Evolutionary conservation across 2,888 invertebrate genomes (phyloP).

Genomic region (Dastarcus helophoroides): DNA sequence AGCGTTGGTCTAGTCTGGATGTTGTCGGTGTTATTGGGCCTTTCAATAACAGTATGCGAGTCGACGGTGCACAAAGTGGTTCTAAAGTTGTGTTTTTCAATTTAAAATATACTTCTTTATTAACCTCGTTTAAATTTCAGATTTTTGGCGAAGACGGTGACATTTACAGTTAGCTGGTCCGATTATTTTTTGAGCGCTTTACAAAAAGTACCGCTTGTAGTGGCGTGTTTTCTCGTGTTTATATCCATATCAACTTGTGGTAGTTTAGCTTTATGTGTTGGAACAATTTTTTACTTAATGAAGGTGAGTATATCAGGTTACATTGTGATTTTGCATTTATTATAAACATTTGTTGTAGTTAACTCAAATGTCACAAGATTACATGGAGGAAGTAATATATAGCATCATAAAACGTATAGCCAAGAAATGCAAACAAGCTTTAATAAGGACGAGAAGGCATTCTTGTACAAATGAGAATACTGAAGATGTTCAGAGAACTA

Average conservation of each 20-base stretch:
- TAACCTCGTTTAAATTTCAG: too few relatives aligned
- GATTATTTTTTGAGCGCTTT: slow-evolving; percentile 54
- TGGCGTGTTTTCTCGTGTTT: slow-evolving; percentile 51
- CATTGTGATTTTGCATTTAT: too few relatives aligned
- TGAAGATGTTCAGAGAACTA: slow-evolving; percentile 3
- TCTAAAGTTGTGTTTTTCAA: slow-evolving; percentile 50
- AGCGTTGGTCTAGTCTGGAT: slow-evolving; percentile 50
- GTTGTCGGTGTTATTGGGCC: slow-evolving; percentile 41
- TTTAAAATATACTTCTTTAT: too few relatives aligned
- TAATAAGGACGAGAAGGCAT: background rate
- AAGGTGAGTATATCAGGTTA: slow-evolving; percentile 43
- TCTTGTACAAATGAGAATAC: background rate
- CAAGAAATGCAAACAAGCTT: slow-evolving; percentile 17
- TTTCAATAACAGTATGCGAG: slow-evolving; percentile 53
- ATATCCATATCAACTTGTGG: slow-evolving; percentile 61
- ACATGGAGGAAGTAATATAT: slow-evolving; percentile 45
- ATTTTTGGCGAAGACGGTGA: slow-evolving; percentile 39
- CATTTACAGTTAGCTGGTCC: slow-evolving; percentile 41
- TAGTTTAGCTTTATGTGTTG: slow-evolving; percentile 55
- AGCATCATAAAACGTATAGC: slow-evolving; percentile 26
- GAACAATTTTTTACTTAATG: slow-evolving; percentile 56
- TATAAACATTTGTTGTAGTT: slow-evolving; percentile 45
- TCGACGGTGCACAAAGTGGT: slow-evolving; percentile 56
- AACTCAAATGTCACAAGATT: slow-evolving; percentile 65
- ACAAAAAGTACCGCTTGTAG: slow-evolving; percentile 56